Base-by-base conservation (phyloP, 2,888 invertebrate genomes). In the Horisme vitalbata region DNA sequence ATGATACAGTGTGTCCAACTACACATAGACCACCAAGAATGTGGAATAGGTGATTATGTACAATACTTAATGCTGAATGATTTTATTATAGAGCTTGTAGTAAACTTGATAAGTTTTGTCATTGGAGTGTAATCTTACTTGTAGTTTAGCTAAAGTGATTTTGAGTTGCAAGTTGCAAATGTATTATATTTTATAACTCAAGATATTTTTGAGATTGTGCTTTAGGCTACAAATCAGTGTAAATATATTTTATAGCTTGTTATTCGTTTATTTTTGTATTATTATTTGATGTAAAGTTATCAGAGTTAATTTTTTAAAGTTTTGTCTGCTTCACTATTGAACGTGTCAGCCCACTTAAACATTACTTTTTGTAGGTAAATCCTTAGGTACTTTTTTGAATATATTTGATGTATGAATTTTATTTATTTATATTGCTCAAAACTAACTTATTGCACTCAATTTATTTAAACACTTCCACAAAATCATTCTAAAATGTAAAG, bases 261-360 rank as follows among this genome's bases (percentile, higher is more conserved):
- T 55, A 41, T 43, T 49, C 45, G 47, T 55, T 56, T 56, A 83
- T 76, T 83, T 84, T 79, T 83, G 75, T 68, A 76, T 81, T 78
- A 75, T 84, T 84, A 81, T 77, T 75, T 63, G 68, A 71, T 82
- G 75, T 83, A 79, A 73, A 77, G 74, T 74, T 81, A 79, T 75
- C 65, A 51, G 63, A 69, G 63, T 68, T 67, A 69, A 65, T 72
- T 73, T 68, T 68, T 65, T 54, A 67, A 60, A 46, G 56, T 61
- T 63, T 65, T 65, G 55, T 52, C 39, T 59, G 56, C 62, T 68
- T 57, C 23, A 36, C 34, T 46, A 49, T 26, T 39, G 30, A 45
- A 14, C 23, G 41, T 45, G 18, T 37, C 55, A 46, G 52, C 55
- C 52, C 55, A 46, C 45, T 33, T 33, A 27, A 47, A 44, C 50